phyloP scores from a whole-genome alignment of 2,113 vertebrate species.

The Saccopteryx bilineata region DNA sequence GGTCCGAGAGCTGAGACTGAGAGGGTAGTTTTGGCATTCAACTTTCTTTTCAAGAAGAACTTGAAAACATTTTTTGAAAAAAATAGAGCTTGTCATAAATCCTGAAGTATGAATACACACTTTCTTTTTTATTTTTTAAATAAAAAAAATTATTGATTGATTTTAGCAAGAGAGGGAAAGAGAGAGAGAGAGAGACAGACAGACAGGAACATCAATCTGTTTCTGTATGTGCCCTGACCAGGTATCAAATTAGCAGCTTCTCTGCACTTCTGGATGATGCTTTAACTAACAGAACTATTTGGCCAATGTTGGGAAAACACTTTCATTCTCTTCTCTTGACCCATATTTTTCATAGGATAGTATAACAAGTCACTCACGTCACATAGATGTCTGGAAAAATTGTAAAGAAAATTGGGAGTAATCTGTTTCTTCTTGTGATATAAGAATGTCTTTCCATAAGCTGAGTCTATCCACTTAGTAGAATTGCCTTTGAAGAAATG shows the following conservation, averaged over 20 bases:
- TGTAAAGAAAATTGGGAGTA: background rate
- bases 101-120: background rate
- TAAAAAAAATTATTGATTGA: too few species aligned
- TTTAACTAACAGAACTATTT: too few species aligned
- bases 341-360: background rate
- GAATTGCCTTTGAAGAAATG: constrained; percentile 4
- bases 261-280: too few species aligned
- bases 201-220: too few species aligned
- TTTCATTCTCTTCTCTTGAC: background rate
- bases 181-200: too few species aligned
- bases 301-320: too few species aligned
- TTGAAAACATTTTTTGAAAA: background rate
- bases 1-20: background rate
- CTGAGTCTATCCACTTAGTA: background rate
- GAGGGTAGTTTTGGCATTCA: background rate
- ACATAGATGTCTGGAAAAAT: background rate
- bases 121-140: too few species aligned
- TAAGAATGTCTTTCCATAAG: background rate
- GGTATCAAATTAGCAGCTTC: too few species aligned
- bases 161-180: too few species aligned
- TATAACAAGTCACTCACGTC: background rate
- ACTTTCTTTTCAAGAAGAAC: background rate
- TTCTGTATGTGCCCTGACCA: too few species aligned
- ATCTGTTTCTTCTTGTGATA: background rate
- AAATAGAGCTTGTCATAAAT: background rate